Base-by-base conservation (phyloP, 2,888 invertebrate species). In the Cyrtodaria siliqua region DNA sequence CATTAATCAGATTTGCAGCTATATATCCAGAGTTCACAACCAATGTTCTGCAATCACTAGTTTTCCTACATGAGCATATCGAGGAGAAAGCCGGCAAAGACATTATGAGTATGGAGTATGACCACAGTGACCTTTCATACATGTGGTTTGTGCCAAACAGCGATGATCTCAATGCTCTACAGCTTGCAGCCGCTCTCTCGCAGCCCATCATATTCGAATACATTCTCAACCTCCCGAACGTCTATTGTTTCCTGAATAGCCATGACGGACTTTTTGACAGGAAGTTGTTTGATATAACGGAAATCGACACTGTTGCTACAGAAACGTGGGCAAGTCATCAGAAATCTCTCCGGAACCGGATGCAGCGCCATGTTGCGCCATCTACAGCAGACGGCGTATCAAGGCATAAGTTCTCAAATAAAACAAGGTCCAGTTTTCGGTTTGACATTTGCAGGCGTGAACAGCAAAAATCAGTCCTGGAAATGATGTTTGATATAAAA, bases 241-340 rank as follows among this genome's bases (percentile, higher is more conserved):
- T 87, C 0, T 89, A 87, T 68, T 82, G 84, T 52, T 79, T 83
- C 44, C 76, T 87, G 16, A 85, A 85, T 63, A 75, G 81, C 38
- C 84, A 87, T 68, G 87, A 89, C 63, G 89, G 89, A 20, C 63
- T 87, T 18, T 86, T 87, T 75, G 87, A 89, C 63, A 71, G 82
- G n/a, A 84, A 86, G 29, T 63, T 80, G 24, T 86, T 83, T 64
- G 89, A 89, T 61, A 83, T 89, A 24, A 86, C 87, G 4, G 89
- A 89, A 61, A 86, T 89, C 23, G 87, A 89, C 63, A 84, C 86
- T 14, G 70, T 86, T 14, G 75, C 85, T 2, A 82, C 72, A 20
- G 72, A 69, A 62, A 70, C 64, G 20, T 79, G 79, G 82, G 61
- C 69, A 2, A 24, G 27, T 20, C 57, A 68, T 44, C 71, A 78